Percentiles rank a stretch among this genome's conserved stretches.
Evolutionary conservation across 2,797 vertebrate genomes (phyloP).

Genomic region (Anolis apletophallus): DNA sequence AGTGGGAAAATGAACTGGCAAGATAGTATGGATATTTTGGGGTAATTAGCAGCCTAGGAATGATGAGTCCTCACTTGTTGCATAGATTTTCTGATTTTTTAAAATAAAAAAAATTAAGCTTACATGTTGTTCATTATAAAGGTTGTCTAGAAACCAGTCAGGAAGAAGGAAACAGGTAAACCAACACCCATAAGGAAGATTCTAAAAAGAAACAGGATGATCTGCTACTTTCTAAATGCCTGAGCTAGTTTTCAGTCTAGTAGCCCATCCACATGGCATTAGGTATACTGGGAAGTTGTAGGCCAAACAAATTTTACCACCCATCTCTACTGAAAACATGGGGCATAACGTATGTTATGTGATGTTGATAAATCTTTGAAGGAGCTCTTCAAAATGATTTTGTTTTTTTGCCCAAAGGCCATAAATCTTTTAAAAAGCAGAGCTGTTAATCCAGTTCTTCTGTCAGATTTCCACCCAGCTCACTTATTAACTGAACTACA

Average conservation of each 20-base stretch:
- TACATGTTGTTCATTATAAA: neutral
- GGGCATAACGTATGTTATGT: neutral
- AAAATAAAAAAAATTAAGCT: too few species aligned
- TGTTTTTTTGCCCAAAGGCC: neutral
- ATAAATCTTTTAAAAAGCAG: neutral
- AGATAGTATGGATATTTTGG: neutral
- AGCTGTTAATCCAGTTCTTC: neutral
- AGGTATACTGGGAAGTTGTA: neutral
- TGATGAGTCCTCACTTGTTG: too few species aligned
- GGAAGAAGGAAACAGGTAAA: neutral
- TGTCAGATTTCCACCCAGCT: neutral
- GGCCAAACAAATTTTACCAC: neutral
- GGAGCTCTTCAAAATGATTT: neutral
- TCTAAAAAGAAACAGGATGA: neutral
- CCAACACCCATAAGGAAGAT: neutral
- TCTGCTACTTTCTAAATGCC: neutral
- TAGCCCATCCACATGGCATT: neutral
- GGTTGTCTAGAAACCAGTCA: neutral
- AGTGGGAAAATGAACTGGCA: neutral
- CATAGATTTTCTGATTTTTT: neutral
- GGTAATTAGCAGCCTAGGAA: neutral
- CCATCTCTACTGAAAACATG: neutral
- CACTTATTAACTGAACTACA: neutral
- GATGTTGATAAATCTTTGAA: neutral
- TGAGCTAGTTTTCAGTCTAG: neutral